Evolutionary conservation across 2,113 vertebrate genomes (phyloP).

Genomic region (Nettapus auritus): DNA sequence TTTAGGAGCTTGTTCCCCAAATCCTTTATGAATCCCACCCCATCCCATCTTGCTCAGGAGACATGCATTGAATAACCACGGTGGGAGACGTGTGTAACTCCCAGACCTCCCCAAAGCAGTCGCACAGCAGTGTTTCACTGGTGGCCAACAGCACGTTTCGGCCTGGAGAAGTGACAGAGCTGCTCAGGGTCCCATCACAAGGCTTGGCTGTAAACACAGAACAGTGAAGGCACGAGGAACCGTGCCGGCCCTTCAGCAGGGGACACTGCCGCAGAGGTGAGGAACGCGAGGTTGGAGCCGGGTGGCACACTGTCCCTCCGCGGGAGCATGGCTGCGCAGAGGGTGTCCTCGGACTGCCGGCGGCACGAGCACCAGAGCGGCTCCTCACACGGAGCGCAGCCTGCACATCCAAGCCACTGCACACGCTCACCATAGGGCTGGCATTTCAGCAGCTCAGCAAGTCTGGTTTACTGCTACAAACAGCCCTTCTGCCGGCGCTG

Average conservation of each 20-base stretch:
- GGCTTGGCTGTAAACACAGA: too few relatives aligned
- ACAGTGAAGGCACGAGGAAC: not conserved
- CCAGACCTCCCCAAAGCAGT: not conserved
- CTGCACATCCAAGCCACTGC: not conserved
- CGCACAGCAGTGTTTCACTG: not conserved
- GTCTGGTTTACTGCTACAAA: not conserved
- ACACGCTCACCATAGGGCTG: rapidly evolving
- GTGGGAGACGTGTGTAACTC: not conserved
- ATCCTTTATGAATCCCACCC: not conserved
- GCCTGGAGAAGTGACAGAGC: not conserved
- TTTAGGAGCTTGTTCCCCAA: not conserved
- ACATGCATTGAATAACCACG: not conserved
- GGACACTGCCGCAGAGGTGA: not conserved
- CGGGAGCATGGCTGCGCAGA: too few relatives aligned
- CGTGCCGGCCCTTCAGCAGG: not conserved
- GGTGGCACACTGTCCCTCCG: too few relatives aligned
- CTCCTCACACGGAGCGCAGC: rapidly evolving
- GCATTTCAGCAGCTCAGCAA: not conserved
- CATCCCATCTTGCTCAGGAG: not conserved
- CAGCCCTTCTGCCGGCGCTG: not conserved
- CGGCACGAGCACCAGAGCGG: too few relatives aligned
- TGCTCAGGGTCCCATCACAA: not conserved
- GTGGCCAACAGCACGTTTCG: too few relatives aligned
- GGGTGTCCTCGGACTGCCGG: too few relatives aligned
- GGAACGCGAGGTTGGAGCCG: not conserved